phyloP scores from a whole-genome alignment of 1,140 invertebrate genomes.

The Drosophila sechellia region DNA sequence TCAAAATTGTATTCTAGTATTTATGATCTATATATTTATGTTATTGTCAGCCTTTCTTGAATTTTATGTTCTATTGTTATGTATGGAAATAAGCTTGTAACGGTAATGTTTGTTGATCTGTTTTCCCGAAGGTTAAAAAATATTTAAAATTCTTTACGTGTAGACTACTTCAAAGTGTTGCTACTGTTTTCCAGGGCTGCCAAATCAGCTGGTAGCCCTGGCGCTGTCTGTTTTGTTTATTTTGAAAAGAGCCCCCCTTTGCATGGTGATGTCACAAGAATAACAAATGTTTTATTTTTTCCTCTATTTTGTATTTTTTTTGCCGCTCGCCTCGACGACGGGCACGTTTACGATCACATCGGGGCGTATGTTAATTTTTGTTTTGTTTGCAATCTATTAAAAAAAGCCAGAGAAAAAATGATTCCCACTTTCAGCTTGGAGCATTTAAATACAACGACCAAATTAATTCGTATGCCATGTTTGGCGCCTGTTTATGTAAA shows the following conservation, averaged over 20 bases:
- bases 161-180: background rate
- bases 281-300: constrained; percentile 56
- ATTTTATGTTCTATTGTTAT: too few relatives aligned
- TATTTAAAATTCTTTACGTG: too few relatives aligned
- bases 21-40: too few relatives aligned
- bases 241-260: constrained; percentile 12
- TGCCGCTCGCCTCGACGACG: constrained; percentile 9
- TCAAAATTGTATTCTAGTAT: too few relatives aligned
- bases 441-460: constrained; percentile 67
- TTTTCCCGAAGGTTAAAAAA: too few relatives aligned
- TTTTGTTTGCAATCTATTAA: constrained; percentile 57
- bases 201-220: constrained; percentile 18
- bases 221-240: constrained; percentile 33
- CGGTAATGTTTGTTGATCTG: too few relatives aligned
- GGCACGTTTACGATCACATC: constrained; percentile 62
- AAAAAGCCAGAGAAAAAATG: constrained; percentile 32
- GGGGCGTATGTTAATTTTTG: constrained; percentile 63
- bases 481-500: constrained; percentile 70
- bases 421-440: constrained; percentile 50
- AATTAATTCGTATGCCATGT: constrained; percentile 77
- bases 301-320: constrained; percentile 32
- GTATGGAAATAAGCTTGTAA: too few relatives aligned
- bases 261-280: constrained; percentile 67
- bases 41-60: too few relatives aligned
- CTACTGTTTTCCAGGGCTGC: constrained; percentile 32